Evolutionary conservation across 1,140 invertebrate species (phyloP), one percentile per base, ranked within the genome.

Genomic region (Mycetomoellerius zeteki): DNA sequence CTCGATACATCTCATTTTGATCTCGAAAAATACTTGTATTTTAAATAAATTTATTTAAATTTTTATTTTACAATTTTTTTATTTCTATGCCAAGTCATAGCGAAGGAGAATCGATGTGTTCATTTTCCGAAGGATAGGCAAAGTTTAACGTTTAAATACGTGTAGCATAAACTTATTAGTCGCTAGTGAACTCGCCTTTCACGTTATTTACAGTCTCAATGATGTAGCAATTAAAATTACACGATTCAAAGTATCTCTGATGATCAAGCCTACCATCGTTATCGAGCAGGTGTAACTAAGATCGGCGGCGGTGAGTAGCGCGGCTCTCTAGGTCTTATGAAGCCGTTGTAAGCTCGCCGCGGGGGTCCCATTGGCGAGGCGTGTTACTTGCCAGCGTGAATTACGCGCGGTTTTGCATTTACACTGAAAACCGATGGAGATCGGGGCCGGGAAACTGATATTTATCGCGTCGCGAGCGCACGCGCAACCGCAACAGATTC

Each of bases 311-410:
- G 52, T 58, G 47, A 75, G 56, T 33, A 64, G 82, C 50, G 62
- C 62, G 62, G 58, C 50, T 43, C 65, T 50, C 30, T 7, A 24
- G 33, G 85, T 91, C 91, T 94, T 94, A 94, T 94, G 93, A 94
- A 94, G 94, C 93, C 91, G 93, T 94, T 93, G 94, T 91, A 91
- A 92, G 92, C 91, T 91, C 93, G 92, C 94, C 94, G 93, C 94
- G 90, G 94, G 94, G 94, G 92, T 93, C 85, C 93, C 77, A 88
- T 81, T 88, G 77, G 88, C 91, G 89, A 89, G 92, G 90, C 93
- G 92, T 94, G 93, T 94, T 94, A 87, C 92, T 94, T 92, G 94
- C 93, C 93, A 93, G 90, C 91, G 94, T 94, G 94, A 94, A 94
- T 94, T 94, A 94, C 91, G 75, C 91, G 89, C 73, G 93, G 93